phyloP scores from a whole-genome alignment of 2,797 vertebrate species.

The Phrynocephalus forsythii region DNA sequence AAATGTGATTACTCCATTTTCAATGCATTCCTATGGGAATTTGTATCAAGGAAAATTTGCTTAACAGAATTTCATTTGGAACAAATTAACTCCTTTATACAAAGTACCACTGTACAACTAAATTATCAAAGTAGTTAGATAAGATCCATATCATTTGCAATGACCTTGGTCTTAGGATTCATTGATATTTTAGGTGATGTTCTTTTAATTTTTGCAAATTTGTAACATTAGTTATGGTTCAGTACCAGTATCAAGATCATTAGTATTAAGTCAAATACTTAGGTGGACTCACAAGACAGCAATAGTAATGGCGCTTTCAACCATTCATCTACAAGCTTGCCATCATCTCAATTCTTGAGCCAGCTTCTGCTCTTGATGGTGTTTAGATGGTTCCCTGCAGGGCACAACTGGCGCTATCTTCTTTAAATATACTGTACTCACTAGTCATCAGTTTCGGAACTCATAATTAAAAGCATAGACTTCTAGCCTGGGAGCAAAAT shows the following conservation, averaged over 20 bases:
- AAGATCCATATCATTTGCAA: conserved; percentile 76
- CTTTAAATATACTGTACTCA: conserved; percentile 18
- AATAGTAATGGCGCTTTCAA: conserved; percentile 76
- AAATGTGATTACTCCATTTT: too few relatives aligned
- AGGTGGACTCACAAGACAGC: conserved; percentile 77
- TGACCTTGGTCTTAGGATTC: conserved; percentile 83
- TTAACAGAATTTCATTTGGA: too few relatives aligned
- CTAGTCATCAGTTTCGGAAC: conserved; percentile 1
- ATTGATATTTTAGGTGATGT: conserved; percentile 80
- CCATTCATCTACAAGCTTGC: conserved; percentile 74
- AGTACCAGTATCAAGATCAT: conserved; percentile 83
- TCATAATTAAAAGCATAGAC: background rate
- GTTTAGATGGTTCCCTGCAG: conserved; percentile 14
- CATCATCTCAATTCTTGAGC: conserved; percentile 47
- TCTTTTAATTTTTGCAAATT: conserved; percentile 86
- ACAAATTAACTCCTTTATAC: too few relatives aligned
- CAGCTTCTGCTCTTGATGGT: conserved; percentile 39
- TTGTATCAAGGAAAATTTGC: too few relatives aligned
- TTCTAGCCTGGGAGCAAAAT: background rate
- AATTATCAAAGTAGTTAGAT: conserved; percentile 71
- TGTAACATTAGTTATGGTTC: conserved; percentile 86
- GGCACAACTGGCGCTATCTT: background rate
- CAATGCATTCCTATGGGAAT: too few relatives aligned
- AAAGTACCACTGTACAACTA: conserved; percentile 33
- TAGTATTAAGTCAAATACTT: conserved; percentile 81